Evolutionary conservation across 2,797 vertebrate genomes (phyloP), one percentile per base, ranked within the genome.

Genomic region (Euphonia xanthogaster): DNA sequence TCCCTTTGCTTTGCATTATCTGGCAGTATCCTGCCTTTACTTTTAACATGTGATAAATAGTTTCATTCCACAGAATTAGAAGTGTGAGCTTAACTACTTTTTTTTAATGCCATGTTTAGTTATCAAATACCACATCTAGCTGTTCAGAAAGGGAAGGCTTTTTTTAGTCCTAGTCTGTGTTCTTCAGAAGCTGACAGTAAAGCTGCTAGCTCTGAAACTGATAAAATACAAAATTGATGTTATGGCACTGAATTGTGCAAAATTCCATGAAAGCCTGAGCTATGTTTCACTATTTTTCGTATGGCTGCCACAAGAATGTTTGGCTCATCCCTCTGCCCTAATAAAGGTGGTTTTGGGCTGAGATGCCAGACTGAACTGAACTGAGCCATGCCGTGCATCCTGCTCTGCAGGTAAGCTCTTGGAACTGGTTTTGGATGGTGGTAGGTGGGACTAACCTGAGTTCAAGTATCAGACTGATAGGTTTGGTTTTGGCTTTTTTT

Each of bases 381-480:
- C 13, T 70, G 78, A 95, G 35, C 85, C 75, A 74, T 91, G 82
- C 22, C 6, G 1, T 87, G 87, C 73, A 87, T 89, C 61, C 87
- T 33, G 91, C 53, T 87, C 78, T 70, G 30, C 72, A 48, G 77
- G 89, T 87, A 33, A 63, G 71, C 63, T 53, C 47, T 62, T 0
- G 0, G 67, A 76, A 33, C 12, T 42, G 50, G 15, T 57, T 87
- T 70, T 5, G 8, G 17, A 10, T 0, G 0, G 51, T 31, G 55
- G 28, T 27, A 76, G 55, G 33, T 44, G 30, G 50, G 47, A 30
- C 47, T 84, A 33, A 67, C 54, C 10, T 25, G 35, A 78, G 33
- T 68, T 77, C 14, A 31, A 4, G 27, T 6, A 14, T 67, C 47
- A 44, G 62, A n/a, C 19, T 12, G 23, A 10, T 58, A 31, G 22